Percentiles rank a stretch among this genome's conserved stretches.
Conservation (phyloP, 1,140 invertebrate genomes). For the Atopsyche davidsoni region DNA sequence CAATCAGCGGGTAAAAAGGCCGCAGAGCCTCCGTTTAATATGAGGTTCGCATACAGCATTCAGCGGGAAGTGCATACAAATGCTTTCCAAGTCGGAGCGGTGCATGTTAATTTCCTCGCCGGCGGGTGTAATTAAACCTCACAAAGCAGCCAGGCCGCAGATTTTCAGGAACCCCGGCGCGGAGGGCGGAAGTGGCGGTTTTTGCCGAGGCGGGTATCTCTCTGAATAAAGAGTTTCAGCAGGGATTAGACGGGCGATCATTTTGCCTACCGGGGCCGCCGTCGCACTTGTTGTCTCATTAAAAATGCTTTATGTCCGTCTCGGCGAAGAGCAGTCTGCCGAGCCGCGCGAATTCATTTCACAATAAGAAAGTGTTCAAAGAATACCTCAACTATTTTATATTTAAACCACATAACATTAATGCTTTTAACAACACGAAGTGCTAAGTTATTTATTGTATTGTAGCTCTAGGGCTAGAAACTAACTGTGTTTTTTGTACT, state of each 20-base stretch:
- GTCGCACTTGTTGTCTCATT: constrained; percentile 27
- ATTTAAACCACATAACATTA: background rate
- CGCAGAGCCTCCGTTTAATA: no score
- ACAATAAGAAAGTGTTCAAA: no score
- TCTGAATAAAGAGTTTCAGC: constrained; percentile 2
- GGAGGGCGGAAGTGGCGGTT: background rate
- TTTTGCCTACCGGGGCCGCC: constrained; percentile 25
- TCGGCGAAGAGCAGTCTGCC: background rate
- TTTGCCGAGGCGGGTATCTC: background rate
- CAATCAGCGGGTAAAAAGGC: no score
- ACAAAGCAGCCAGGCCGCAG: constrained; percentile 20
- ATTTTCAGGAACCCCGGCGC: constrained; percentile 14
- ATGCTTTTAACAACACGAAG: no score
- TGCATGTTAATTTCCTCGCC: constrained; percentile 6
- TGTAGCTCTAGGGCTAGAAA: no score
- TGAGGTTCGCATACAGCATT: no score
- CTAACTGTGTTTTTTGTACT: no score
- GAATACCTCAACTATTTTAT: background rate
- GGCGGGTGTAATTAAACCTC: constrained; percentile 19
- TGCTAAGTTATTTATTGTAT: no score
- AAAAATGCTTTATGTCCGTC: constrained; percentile 28
- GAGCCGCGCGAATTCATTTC: background rate
- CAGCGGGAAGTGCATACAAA: no score
- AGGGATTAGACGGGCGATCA: constrained; percentile 25
- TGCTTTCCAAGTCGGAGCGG: no score